Conservation (phyloP, 92 coral and sea anemone genomes). For the Isaurus tuberculatus region DNA sequence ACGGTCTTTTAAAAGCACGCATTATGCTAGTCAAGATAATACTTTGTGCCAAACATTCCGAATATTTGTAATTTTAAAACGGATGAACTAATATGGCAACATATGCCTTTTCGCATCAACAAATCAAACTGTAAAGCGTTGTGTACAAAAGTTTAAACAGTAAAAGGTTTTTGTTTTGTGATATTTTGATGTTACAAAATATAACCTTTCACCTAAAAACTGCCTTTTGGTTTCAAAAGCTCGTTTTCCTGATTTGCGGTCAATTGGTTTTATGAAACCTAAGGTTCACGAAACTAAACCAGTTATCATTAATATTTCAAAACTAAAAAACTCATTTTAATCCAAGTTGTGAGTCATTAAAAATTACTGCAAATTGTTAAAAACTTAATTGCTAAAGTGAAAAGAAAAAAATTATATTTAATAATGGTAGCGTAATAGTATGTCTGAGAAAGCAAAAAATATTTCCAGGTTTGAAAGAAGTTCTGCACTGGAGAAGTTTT, state of each 20-base stretch:
- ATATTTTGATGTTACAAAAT: background rate
- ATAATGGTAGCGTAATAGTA: background rate
- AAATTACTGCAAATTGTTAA: background rate
- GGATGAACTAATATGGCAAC: background rate
- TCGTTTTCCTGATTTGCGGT: slow-evolving; percentile 21
- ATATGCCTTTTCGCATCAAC: background rate
- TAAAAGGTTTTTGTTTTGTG: background rate
- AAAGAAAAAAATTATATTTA: background rate
- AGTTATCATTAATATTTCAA: background rate
- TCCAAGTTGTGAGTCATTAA: background rate
- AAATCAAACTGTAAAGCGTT: background rate
- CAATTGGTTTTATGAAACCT: background rate
- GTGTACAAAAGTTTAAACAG: background rate
- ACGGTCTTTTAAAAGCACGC: background rate
- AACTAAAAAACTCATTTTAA: background rate
- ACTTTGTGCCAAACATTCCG: background rate
- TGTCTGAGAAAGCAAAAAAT: no score
- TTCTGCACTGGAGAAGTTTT: no score
- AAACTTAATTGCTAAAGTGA: background rate
- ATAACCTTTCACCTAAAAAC: background rate
- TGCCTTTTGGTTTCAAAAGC: background rate
- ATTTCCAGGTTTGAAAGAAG: no score
- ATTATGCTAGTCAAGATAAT: slow-evolving; percentile 18
- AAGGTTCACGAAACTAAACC: background rate
- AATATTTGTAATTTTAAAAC: background rate